These are phyloP conservation scores for Tanypteryx hageni DNA, from an alignment of 2,888 invertebrate species.

Conservation along the genomic window DNA sequence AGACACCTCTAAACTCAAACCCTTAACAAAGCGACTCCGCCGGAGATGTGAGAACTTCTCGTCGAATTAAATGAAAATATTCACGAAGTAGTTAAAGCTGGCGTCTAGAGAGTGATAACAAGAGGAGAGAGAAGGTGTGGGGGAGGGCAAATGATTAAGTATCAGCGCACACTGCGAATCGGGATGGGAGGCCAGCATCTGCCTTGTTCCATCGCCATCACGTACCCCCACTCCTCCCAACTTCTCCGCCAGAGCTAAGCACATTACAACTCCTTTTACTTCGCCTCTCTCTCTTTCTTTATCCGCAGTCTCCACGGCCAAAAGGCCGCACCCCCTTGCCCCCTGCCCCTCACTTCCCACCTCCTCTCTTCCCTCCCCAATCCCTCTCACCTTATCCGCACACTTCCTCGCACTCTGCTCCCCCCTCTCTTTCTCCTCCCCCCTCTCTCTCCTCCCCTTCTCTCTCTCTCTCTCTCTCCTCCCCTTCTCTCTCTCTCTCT, in stretches of 20 bases:
- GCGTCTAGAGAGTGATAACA: background rate
- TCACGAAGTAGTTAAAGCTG: background rate
- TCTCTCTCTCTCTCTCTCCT: background rate
- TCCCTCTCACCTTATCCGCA: background rate
- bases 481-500: background rate
- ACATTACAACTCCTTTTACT: background rate
- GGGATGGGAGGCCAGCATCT: background rate
- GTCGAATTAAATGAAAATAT: background rate
- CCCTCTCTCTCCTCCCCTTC: background rate
- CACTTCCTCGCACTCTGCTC: background rate
- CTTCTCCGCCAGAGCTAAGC: background rate
- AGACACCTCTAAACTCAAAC: background rate
- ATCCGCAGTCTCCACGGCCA: background rate
- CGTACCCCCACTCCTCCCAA: background rate
- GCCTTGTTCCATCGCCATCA: slow-evolving; percentile 19
- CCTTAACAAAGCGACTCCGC: background rate
- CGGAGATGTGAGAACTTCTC: background rate
- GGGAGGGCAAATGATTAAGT: background rate
- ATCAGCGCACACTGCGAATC: background rate
- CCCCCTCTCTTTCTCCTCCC: background rate
- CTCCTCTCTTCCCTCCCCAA: background rate
- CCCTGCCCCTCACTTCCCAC: background rate
- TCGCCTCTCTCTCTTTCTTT: background rate
- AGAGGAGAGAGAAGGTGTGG: background rate
- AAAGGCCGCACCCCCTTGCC: background rate